These are phyloP conservation scores for Machimus atricapillus DNA, from an alignment of 2,888 invertebrate genomes.

Conservation along the genomic window DNA sequence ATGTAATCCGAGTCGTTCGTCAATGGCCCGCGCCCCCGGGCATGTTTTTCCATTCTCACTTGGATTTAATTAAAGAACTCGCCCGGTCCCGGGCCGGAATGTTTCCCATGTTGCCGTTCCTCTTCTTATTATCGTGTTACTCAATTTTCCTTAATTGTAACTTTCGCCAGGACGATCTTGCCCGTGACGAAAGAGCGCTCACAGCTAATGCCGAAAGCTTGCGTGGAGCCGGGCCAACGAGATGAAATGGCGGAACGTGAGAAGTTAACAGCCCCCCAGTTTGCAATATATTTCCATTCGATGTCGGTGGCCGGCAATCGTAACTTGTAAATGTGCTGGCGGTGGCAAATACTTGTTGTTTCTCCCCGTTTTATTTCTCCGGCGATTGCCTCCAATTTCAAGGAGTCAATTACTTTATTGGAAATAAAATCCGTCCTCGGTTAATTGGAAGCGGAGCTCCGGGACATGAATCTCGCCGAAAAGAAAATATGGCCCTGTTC, in stretches of 20 bases:
- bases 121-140: slow-evolving; percentile 38
- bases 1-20: slow-evolving; percentile 32
- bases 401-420: slow-evolving; percentile 48
- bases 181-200: slow-evolving; percentile 19
- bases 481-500: slow-evolving; percentile 9
- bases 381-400: slow-evolving; percentile 47
- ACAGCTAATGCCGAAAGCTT: slow-evolving; percentile 11
- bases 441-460: slow-evolving; percentile 45
- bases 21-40: slow-evolving; percentile 4
- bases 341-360: slow-evolving; percentile 38
- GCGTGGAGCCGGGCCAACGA: background rate
- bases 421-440: slow-evolving; percentile 47
- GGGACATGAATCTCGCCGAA: slow-evolving; percentile 3
- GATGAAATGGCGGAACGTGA: slow-evolving; percentile 43
- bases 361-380: slow-evolving; percentile 45
- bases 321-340: slow-evolving; percentile 40
- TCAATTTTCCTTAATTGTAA: slow-evolving; percentile 41
- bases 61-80: slow-evolving; percentile 33
- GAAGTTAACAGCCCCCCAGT: slow-evolving; percentile 46
- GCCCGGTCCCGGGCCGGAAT: background rate
- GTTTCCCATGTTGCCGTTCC: slow-evolving; percentile 38
- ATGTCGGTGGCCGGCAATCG: slow-evolving; percentile 39
- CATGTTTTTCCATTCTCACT: slow-evolving; percentile 33
- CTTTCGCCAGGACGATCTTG: slow-evolving; percentile 36
- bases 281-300: slow-evolving; percentile 45